Percentiles rank a stretch among this genome's conserved stretches.
Evolutionary conservation across 2,113 vertebrate genomes (phyloP).

Genomic region (Rhegmatorhina hoffmannsi): DNA sequence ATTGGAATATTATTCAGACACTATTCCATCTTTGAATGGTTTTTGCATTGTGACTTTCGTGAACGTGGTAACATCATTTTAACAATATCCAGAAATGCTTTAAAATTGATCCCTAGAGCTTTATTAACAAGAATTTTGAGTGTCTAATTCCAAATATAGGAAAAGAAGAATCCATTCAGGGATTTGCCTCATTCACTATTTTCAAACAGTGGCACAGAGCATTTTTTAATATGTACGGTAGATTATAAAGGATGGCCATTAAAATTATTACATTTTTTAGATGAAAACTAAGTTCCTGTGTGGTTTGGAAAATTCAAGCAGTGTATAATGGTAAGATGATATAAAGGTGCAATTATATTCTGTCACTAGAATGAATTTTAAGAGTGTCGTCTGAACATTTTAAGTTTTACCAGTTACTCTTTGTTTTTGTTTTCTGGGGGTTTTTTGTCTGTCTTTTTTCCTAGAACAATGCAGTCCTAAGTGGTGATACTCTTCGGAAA

Average conservation of each 20-base stretch:
- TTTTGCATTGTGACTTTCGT: constrained; percentile 32
- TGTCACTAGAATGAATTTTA: background rate
- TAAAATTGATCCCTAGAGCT: background rate
- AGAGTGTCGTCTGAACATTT: background rate
- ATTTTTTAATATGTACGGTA: background rate
- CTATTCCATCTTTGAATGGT: background rate
- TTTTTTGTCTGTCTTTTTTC: background rate
- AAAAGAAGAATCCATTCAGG: background rate
- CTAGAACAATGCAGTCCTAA: background rate
- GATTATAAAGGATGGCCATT: background rate
- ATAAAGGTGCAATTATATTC: background rate
- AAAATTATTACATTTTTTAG: background rate
- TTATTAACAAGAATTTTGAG: background rate
- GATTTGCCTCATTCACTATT: background rate
- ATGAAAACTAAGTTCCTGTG: background rate
- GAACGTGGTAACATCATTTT: constrained; percentile 2
- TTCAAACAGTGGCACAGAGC: background rate
- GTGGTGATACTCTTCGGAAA: background rate
- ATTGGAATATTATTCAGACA: constrained; percentile 35
- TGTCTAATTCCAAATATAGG: background rate
- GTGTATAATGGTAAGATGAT: background rate
- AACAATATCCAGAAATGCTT: constrained; percentile 18
- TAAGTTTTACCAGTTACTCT: background rate
- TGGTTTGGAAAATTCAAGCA: background rate
- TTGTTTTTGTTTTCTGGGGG: background rate